Evolutionary conservation across 2,797 vertebrate genomes (phyloP).

Genomic region (Mycteria americana): DNA sequence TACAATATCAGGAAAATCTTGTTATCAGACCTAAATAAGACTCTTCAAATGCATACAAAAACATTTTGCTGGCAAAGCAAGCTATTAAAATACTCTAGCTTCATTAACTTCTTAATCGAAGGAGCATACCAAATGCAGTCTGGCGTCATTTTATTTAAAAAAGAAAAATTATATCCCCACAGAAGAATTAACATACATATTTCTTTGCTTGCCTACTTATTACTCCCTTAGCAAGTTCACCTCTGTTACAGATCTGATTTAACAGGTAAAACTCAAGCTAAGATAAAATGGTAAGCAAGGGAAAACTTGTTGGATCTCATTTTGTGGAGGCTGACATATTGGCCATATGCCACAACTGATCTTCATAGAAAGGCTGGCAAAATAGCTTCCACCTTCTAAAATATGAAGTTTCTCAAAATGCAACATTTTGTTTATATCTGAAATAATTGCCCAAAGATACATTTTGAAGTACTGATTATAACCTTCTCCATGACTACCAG

Average conservation of each 20-base stretch:
- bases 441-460: background rate
- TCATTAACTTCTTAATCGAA: background rate
- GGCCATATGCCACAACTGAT: background rate
- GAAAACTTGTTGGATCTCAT: slow-evolving; percentile 1
- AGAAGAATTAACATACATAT: background rate
- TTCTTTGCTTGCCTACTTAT: background rate
- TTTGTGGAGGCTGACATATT: slow-evolving; percentile 27
- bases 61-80: background rate
- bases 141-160: background rate
- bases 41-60: background rate
- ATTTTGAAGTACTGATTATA: background rate
- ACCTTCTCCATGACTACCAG: background rate
- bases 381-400: background rate
- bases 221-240: background rate
- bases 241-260: background rate
- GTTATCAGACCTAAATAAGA: background rate
- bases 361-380: slow-evolving; percentile 4
- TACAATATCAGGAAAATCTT: background rate
- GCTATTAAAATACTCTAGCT: background rate
- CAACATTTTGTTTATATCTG: background rate
- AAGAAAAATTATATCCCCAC: background rate
- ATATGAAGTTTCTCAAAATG: background rate
- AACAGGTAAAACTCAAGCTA: slow-evolving; percentile 15
- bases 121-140: background rate
- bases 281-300: slow-evolving; percentile 19